Evolutionary conservation across 2,888 invertebrate species (phyloP).

Genomic region (Ophion ellenae): DNA sequence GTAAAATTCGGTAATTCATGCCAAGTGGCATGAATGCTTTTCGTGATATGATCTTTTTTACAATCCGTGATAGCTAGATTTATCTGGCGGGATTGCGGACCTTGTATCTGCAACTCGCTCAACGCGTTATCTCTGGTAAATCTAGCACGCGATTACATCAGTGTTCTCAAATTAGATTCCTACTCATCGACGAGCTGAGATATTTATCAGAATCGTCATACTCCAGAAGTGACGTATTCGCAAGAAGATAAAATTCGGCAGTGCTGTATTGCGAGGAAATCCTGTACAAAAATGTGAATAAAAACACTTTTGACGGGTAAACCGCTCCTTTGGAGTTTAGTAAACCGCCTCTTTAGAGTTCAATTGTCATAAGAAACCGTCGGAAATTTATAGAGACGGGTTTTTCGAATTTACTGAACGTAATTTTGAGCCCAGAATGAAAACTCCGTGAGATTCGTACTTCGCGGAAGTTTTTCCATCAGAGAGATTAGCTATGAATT

Average conservation of each 20-base stretch:
- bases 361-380: too few species aligned
- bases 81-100: slow-evolving; percentile 9
- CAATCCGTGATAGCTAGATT: not conserved
- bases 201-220: not conserved
- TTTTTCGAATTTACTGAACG: too few species aligned
- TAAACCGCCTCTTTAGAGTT: too few species aligned
- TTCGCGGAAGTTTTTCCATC: too few species aligned
- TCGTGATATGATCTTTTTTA: not conserved
- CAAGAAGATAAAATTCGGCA: not conserved
- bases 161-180: slow-evolving; percentile 42
- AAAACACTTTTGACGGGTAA: too few species aligned
- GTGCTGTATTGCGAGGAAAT: not conserved
- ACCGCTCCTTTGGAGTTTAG: too few species aligned
- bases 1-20: not conserved
- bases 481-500: too few species aligned
- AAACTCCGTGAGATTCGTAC: too few species aligned
- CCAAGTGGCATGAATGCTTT: not conserved
- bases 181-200: slow-evolving; percentile 17
- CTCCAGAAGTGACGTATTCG: not conserved
- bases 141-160: slow-evolving; percentile 49
- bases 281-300: too few species aligned
- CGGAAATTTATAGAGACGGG: too few species aligned
- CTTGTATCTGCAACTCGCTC: slow-evolving; percentile 23
- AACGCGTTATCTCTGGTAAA: slow-evolving; percentile 35
- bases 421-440: too few species aligned